These are phyloP conservation scores for Delphinus delphis DNA, from an alignment of 2,113 vertebrate species.

Conservation along the genomic window DNA sequence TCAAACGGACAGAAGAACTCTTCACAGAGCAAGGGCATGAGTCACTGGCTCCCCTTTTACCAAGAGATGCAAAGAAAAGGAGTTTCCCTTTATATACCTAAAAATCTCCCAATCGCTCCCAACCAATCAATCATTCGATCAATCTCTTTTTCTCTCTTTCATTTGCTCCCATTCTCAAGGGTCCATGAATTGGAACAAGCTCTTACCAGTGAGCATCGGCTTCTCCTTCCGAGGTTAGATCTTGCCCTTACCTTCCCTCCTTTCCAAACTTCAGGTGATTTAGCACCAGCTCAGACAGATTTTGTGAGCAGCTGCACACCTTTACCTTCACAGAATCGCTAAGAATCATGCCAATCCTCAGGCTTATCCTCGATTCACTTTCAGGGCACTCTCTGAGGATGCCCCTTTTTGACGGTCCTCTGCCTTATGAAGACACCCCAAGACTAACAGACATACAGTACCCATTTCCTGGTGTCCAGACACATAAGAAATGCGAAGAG, in stretches of 20 bases:
- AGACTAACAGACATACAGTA: neutral
- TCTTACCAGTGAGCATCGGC: neutral
- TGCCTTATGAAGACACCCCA: neutral
- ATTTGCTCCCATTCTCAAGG: neutral
- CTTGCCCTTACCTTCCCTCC: neutral
- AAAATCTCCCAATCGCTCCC: neutral
- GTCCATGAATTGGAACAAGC: neutral
- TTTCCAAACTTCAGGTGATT: neutral
- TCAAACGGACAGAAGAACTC: neutral
- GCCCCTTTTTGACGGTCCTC: neutral
- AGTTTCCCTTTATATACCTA: neutral
- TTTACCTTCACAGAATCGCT: slow-evolving; percentile 4
- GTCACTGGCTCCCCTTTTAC: neutral
- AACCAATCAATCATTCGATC: neutral
- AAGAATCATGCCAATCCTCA: neutral
- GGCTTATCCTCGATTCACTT: neutral
- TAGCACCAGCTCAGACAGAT: neutral
- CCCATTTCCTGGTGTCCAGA: neutral
- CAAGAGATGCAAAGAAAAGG: neutral
- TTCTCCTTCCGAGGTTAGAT: neutral
- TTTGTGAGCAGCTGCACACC: neutral
- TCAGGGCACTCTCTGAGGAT: neutral
- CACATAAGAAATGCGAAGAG: neutral
- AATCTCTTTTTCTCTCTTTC: neutral
- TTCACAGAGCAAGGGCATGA: neutral